Percentiles rank a stretch among this genome's conserved stretches.
phyloP scores from a whole-genome alignment of 2,113 vertebrate species.

The Fukomys damarensis region DNA sequence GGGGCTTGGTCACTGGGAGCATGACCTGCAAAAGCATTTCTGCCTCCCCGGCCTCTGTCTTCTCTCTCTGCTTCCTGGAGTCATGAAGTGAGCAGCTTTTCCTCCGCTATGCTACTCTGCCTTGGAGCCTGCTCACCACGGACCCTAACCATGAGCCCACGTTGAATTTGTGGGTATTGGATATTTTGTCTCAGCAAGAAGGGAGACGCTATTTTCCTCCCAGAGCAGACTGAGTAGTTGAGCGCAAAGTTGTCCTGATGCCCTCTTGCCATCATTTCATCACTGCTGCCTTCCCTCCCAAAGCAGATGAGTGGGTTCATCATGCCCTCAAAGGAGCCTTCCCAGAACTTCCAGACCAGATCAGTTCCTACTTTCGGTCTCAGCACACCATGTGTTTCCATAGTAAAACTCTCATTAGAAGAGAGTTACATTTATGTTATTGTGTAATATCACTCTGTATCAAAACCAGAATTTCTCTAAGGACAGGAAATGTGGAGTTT shows the following conservation, averaged over 20 bases:
- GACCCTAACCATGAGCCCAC: neutral
- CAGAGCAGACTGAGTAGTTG: neutral
- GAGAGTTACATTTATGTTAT: neutral
- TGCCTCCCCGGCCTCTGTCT: neutral
- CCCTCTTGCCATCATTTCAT: neutral
- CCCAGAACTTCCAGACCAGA: neutral
- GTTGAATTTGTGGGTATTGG: neutral
- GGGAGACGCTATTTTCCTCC: neutral
- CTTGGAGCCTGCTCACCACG: neutral
- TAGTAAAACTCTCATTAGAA: neutral
- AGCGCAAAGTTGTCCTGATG: rapidly evolving
- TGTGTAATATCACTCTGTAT: neutral
- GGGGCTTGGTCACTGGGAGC: neutral
- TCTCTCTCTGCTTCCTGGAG: neutral
- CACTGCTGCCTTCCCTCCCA: neutral
- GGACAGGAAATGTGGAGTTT: neutral
- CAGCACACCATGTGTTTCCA: neutral
- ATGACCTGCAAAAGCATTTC: neutral
- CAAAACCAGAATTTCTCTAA: conserved; percentile 1
- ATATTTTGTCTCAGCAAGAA: neutral
- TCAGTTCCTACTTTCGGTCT: neutral
- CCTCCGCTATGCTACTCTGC: neutral
- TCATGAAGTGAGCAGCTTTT: neutral
- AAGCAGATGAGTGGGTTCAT: neutral
- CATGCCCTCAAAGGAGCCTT: neutral